A percentile compares a stretch with the other conserved stretches of the same genome.
phyloP scores from a whole-genome alignment of 2,113 vertebrate genomes.

The Agapornis roseicollis region DNA sequence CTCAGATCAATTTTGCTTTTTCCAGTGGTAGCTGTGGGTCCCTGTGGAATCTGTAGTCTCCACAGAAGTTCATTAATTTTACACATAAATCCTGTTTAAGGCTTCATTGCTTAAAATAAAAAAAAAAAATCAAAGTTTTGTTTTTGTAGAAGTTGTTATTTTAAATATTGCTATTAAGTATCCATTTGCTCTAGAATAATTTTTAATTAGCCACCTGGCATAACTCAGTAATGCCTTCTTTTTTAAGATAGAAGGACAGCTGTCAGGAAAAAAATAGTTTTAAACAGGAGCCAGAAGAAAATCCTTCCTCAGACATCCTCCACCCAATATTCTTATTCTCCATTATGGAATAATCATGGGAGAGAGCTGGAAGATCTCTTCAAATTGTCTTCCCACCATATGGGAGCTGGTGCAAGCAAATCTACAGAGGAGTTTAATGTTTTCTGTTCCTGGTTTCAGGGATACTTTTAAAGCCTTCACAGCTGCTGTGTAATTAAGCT shows the following conservation, averaged over 20 bases:
- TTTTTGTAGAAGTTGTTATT: not conserved
- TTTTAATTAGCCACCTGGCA: slow-evolving; percentile 20
- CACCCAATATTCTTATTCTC: not conserved
- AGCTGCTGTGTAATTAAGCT: not conserved
- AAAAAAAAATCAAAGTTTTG: not conserved
- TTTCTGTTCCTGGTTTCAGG: not conserved
- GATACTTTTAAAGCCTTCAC: not conserved
- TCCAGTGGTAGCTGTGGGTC: not conserved
- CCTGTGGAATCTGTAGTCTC: not conserved
- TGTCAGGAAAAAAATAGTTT: not conserved
- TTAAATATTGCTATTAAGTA: not conserved
- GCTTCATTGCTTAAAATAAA: not conserved
- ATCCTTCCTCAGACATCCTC: not conserved
- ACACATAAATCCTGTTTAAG: not conserved
- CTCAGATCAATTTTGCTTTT: not conserved
- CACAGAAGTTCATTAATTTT: not conserved
- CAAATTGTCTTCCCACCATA: not conserved
- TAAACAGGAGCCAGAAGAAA: not conserved
- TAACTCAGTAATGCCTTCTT: not conserved
- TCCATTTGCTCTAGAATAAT: not conserved
- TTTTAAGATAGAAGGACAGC: not conserved
- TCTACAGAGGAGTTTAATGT: not conserved
- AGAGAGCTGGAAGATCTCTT: not conserved
- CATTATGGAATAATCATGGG: not conserved
- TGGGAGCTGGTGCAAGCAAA: not conserved